Percentiles rank a stretch among this genome's conserved stretches.
These are phyloP conservation scores for Steatornis caripensis DNA, from an alignment of 2,113 vertebrate genomes.

Conservation along the genomic window DNA sequence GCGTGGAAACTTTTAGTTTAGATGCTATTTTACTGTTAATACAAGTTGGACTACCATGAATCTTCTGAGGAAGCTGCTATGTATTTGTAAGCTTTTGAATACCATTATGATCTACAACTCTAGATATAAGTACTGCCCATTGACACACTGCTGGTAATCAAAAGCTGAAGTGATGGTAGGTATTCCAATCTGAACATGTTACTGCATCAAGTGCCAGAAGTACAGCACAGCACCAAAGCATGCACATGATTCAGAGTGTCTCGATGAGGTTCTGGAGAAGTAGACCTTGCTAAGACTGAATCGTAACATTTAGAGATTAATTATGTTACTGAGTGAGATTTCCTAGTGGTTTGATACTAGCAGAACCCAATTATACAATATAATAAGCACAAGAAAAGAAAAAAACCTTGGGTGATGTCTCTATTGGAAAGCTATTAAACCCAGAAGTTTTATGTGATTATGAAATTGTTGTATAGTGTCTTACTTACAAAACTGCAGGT, in stretches of 20 bases:
- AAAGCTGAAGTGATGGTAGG: background rate
- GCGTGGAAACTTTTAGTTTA: background rate
- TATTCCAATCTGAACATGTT: background rate
- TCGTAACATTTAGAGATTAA: background rate
- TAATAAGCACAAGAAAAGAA: background rate
- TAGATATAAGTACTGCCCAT: background rate
- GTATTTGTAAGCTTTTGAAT: background rate
- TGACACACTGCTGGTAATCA: background rate
- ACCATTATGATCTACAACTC: background rate
- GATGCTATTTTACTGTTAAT: background rate
- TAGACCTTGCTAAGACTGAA: background rate
- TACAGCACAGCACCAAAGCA: background rate
- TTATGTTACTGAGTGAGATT: background rate
- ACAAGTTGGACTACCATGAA: fast-evolving
- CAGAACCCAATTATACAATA: background rate
- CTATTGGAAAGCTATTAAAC: background rate
- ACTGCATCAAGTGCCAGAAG: background rate
- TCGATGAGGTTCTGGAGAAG: background rate
- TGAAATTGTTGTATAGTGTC: background rate
- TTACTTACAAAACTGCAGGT: background rate
- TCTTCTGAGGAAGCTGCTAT: background rate
- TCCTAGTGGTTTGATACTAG: background rate
- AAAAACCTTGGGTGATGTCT: background rate
- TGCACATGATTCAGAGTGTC: fast-evolving
- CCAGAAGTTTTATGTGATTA: background rate